Evolutionary conservation across 1,140 invertebrate genomes (phyloP), one percentile per base, ranked within the genome.

Genomic region (Leptinotarsa defecta): DNA sequence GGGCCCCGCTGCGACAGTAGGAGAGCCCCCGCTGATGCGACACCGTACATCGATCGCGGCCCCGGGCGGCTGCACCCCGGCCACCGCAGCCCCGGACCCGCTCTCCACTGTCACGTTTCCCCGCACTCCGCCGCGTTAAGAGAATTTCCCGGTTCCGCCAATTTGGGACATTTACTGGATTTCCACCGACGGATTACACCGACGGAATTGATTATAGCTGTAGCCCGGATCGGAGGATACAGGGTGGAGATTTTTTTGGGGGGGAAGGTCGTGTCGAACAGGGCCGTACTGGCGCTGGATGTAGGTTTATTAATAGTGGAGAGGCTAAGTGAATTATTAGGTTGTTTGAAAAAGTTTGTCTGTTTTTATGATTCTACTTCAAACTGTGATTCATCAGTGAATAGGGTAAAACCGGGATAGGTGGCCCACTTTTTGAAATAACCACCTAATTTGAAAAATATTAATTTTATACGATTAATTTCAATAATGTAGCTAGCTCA

Each of bases 1-100:
- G 69, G 68, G 69, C 49, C 69, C 69, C 69, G 69, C 69, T 71
- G 69, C 69, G 69, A 71, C 69, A 71, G 69, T 71, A 71, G 69
- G 69, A 69, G 68, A 49, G 69, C 69, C 69, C 69, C 69, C 69
- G 69, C 69, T 71, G 69, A 71, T 71, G 69, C 69, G 69, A 71
- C 69, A 71, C 69, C 69, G 52, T 48, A 22, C 49, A 71, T 71
- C 69, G 69, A 71, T 71, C 69, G 69, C 52, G 13, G 17, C 69
- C 69, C 24, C 34, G 49, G 52, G 69, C 52, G 52, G 17, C 17
- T 8, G 17, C 34, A 43, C 34, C 15, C 52, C 52, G 52, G 52
- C 52, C 52, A 57, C 52, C 52, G 52, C 52, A 57, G 15, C 52
- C 52, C 52, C 52, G 15, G 15, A 57, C 52, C 15, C n/a, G 13